Conservation (phyloP, 2,113 vertebrate species). For the Prolemur simus region DNA sequence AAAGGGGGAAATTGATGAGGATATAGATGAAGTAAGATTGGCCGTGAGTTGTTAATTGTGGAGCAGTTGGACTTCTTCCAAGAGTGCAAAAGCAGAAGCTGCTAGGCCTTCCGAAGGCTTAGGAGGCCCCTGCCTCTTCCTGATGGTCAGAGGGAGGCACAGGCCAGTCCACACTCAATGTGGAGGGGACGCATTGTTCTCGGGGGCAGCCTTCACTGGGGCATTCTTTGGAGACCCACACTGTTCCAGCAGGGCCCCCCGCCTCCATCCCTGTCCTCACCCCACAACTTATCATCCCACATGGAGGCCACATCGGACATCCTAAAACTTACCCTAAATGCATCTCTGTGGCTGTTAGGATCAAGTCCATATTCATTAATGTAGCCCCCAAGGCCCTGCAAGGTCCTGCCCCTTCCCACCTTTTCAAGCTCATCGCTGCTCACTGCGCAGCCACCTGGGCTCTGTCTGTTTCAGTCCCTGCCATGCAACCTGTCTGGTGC, state of each 20-base stretch:
- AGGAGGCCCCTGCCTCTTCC: neutral
- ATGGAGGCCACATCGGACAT: rapidly evolving
- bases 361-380: neutral
- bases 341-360: neutral
- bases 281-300: neutral
- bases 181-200: neutral
- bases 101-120: neutral
- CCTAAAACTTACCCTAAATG: neutral
- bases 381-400: neutral
- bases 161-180: rapidly evolving
- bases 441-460: rapidly evolving
- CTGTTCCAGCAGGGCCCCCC: neutral
- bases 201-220: neutral
- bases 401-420: neutral
- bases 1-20: neutral
- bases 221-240: neutral
- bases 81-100: neutral
- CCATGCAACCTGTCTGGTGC: neutral
- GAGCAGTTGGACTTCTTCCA: neutral
- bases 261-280: neutral
- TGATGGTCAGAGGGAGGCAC: neutral
- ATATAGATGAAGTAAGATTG: neutral
- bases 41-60: neutral
- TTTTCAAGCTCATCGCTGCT: neutral
- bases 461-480: no score